phyloP scores from a whole-genome alignment of 2,888 invertebrate genomes.

The Campopleginae sp. region DNA sequence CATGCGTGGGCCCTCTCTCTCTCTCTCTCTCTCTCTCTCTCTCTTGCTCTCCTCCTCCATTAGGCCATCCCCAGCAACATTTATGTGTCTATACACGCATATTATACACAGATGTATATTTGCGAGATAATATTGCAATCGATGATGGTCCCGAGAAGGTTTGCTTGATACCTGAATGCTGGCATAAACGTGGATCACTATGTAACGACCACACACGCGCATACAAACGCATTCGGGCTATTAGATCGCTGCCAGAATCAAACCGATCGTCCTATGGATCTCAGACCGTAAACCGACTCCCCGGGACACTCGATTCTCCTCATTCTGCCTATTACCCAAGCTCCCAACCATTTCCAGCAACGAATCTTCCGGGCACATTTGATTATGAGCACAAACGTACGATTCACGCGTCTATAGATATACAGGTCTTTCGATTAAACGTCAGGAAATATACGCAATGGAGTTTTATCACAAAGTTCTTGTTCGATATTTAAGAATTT shows the following conservation, averaged over 20 bases:
- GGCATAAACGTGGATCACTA: constrained; percentile 63
- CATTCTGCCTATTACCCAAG: constrained; percentile 57
- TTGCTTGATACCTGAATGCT: constrained; percentile 26
- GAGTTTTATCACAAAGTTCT: too few relatives aligned
- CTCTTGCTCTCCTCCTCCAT: constrained; percentile 7
- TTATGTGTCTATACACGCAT: constrained; percentile 59
- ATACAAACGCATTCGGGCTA: background rate
- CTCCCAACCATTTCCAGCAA: constrained; percentile 45
- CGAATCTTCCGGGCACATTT: constrained; percentile 11
- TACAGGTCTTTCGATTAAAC: background rate
- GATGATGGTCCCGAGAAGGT: constrained; percentile 63
- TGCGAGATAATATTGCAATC: constrained; percentile 79
- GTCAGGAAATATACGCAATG: background rate
- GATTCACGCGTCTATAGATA: background rate
- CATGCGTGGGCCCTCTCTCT: constrained; percentile 75
- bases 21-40: constrained; percentile 21
- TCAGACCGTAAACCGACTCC: constrained; percentile 36
- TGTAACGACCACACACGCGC: constrained; percentile 51
- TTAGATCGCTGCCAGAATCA: constrained; percentile 45
- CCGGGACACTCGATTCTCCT: constrained; percentile 50
- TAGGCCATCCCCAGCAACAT: constrained; percentile 19
- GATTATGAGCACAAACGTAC: background rate
- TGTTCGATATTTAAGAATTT: too few relatives aligned
- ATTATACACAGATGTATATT: constrained; percentile 21
- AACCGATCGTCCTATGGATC: constrained; percentile 34